These are phyloP conservation scores for Lagodon rhomboides DNA, from an alignment of 2,797 vertebrate species.

Conservation along the genomic window DNA sequence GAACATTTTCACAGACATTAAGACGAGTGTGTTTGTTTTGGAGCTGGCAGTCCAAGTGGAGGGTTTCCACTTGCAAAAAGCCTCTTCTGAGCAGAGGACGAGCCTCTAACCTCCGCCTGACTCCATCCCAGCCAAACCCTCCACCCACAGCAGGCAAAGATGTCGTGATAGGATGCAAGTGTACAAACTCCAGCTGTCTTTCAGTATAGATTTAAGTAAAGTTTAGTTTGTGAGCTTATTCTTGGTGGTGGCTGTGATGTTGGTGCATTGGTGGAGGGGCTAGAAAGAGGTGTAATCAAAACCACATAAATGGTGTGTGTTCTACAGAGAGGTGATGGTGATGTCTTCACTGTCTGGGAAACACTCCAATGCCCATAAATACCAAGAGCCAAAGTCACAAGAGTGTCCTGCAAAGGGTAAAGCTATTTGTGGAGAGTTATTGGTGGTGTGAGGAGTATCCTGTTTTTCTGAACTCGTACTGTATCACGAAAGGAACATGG, in stretches of 20 bases:
- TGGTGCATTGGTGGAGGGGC: not conserved
- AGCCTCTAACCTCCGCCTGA: slow-evolving; percentile 10
- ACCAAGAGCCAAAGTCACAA: slow-evolving; percentile 38
- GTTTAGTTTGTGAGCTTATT: not conserved
- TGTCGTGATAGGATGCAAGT: not conserved
- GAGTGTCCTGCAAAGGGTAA: slow-evolving; percentile 40
- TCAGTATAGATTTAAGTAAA: not conserved
- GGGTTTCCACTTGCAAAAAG: slow-evolving; percentile 28
- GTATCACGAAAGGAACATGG: slow-evolving; percentile 1
- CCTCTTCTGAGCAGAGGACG: slow-evolving; percentile 17
- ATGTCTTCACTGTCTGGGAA: slow-evolving; percentile 32
- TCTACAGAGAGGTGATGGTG: not conserved
- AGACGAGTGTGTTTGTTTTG: slow-evolving; percentile 22
- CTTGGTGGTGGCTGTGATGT: not conserved
- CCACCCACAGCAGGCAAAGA: slow-evolving; percentile 1
- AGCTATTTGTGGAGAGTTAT: slow-evolving; percentile 40
- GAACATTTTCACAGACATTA: slow-evolving; percentile 15
- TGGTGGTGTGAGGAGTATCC: slow-evolving; percentile 16
- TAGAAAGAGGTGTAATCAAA: not conserved
- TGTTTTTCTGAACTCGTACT: not conserved
- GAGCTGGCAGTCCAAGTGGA: not conserved
- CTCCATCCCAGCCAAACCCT: not conserved
- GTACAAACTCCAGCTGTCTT: not conserved
- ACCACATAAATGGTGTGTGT: not conserved
- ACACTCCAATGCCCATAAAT: slow-evolving; percentile 41